These are phyloP conservation scores for Andrena marginata DNA, from an alignment of 2,888 invertebrate species.

Conservation along the genomic window DNA sequence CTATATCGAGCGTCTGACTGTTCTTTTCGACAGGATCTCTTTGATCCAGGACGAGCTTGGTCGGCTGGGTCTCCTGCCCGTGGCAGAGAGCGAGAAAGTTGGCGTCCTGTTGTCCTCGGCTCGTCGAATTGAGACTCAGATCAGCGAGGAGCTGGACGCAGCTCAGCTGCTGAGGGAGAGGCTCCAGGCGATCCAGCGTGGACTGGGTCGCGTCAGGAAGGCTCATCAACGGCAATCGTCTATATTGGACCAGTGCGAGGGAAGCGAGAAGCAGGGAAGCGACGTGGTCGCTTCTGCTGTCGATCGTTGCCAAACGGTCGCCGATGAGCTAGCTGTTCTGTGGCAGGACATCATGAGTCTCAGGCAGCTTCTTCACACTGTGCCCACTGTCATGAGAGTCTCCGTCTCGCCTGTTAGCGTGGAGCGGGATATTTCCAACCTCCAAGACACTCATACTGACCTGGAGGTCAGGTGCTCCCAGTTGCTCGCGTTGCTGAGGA, in stretches of 20 bases:
- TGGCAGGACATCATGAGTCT: conserved; percentile 93
- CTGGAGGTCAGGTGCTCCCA: conserved; percentile 90
- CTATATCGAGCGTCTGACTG: conserved; percentile 93
- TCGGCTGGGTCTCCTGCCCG: conserved; percentile 90
- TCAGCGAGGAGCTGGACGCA: conserved; percentile 92
- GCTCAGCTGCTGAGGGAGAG: conserved; percentile 91
- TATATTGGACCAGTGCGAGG: conserved; percentile 90
- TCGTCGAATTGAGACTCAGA: conserved; percentile 89
- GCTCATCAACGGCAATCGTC: conserved; percentile 87
- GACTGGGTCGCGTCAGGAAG: conserved; percentile 89
- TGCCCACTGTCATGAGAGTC: conserved; percentile 91
- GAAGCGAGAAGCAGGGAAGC: conserved; percentile 90
- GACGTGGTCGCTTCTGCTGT: conserved; percentile 92
- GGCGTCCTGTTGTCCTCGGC: conserved; percentile 90
- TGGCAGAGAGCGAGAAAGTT: conserved; percentile 91
- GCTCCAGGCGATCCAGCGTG: conserved; percentile 90
- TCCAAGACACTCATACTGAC: conserved; percentile 91
- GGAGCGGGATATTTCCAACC: conserved; percentile 91
- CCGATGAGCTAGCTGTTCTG: conserved; percentile 89
- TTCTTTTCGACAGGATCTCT: conserved; percentile 91
- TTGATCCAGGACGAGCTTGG: conserved; percentile 93
- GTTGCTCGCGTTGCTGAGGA: conserved; percentile 88
- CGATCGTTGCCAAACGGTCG: conserved; percentile 89
- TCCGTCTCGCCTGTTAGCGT: conserved; percentile 92
- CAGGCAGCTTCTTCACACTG: conserved; percentile 91